Percentiles rank a stretch among this genome's conserved stretches.
These are phyloP conservation scores for Peromyscus melanophrys DNA, from an alignment of 2,797 vertebrate species.

Conservation along the genomic window DNA sequence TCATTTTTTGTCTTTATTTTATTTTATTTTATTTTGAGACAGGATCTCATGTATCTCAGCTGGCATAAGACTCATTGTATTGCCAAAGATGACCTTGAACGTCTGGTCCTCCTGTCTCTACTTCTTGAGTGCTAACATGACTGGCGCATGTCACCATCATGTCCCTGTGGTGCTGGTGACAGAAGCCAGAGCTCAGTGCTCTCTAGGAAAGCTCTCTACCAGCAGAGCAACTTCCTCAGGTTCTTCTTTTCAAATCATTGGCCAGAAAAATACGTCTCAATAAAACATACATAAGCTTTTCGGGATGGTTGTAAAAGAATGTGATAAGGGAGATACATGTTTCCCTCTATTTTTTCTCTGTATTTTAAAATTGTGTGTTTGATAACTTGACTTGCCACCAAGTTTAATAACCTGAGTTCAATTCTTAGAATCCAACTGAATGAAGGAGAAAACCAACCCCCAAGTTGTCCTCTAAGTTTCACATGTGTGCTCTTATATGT, in stretches of 20 bases:
- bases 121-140: neutral
- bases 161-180: neutral
- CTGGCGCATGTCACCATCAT: neutral
- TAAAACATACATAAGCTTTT: neutral
- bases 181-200: neutral
- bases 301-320: neutral
- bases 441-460: neutral
- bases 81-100: neutral
- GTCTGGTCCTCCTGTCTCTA: neutral
- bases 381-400: neutral
- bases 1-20: too few species aligned
- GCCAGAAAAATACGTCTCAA: neutral
- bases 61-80: neutral
- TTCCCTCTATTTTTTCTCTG: neutral
- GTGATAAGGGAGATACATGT: neutral
- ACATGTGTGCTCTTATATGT: neutral
- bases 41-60: neutral
- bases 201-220: neutral
- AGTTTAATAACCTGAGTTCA: neutral
- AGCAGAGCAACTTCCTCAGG: too few species aligned
- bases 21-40: neutral
- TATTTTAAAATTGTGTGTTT: constrained; percentile 17
- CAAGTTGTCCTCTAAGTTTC: neutral
- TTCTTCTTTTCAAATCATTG: neutral
- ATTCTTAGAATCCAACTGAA: neutral